Conservation (phyloP, 2,113 vertebrate species). For the Poicephalus meyeri region DNA sequence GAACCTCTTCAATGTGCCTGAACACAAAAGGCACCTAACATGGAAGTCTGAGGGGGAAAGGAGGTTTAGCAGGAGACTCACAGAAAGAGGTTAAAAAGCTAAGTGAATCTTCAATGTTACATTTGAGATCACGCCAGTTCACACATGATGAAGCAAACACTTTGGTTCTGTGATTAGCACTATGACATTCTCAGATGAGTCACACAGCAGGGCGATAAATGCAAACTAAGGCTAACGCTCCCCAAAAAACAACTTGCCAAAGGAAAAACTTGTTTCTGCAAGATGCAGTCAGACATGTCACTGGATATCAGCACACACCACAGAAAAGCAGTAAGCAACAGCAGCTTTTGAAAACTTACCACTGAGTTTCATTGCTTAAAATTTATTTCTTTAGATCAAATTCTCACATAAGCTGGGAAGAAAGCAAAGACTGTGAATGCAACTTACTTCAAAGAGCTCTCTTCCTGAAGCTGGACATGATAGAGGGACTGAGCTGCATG, state of each 20-base stretch:
- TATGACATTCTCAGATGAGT: slow-evolving; percentile 34
- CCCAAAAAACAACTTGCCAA: neutral
- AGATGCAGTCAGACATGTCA: neutral
- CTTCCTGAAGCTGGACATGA: slow-evolving; percentile 80
- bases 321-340: neutral
- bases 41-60: neutral
- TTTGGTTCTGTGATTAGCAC: neutral
- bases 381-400: neutral
- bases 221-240: slow-evolving; percentile 6
- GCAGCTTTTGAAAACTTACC: neutral
- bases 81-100: neutral
- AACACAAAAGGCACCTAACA: neutral
- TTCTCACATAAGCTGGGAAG: neutral
- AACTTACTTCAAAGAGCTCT: slow-evolving; percentile 75
- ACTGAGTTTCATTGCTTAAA: neutral
- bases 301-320: neutral
- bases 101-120: neutral
- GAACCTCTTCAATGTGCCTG: neutral
- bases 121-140: neutral
- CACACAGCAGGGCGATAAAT: slow-evolving; percentile 33
- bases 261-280: neutral
- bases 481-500: slow-evolving; percentile 85
- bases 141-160: neutral
- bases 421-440: neutral
- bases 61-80: neutral